A percentile compares a stretch with the other conserved stretches of the same genome.
These are phyloP conservation scores for Sander vitreus DNA, from an alignment of 2,113 vertebrate genomes.

Conservation along the genomic window DNA sequence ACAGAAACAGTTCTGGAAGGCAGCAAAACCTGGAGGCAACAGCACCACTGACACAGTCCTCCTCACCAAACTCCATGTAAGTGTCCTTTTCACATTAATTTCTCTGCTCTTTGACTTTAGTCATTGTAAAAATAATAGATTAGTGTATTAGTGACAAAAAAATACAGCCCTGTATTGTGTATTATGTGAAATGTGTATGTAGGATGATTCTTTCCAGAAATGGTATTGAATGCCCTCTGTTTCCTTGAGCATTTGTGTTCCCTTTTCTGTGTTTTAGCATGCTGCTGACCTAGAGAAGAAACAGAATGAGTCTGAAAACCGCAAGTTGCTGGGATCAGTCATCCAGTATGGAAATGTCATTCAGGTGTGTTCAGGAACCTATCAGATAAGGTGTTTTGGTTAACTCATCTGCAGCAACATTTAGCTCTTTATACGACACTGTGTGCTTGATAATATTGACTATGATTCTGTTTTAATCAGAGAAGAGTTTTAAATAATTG, in stretches of 20 bases:
- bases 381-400: constrained; percentile 40
- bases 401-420: constrained; percentile 15
- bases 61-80: constrained; percentile 95
- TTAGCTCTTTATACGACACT: neutral
- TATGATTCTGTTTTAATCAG: constrained; percentile 30
- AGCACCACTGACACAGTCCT: constrained; percentile 95
- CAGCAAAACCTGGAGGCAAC: constrained; percentile 96
- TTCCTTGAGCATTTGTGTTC: constrained; percentile 8
- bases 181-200: neutral
- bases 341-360: constrained; percentile 99
- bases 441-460: constrained; percentile 2
- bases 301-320: constrained; percentile 98
- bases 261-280: constrained; percentile 85
- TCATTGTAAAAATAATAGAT: neutral
- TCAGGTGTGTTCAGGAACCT: constrained; percentile 84
- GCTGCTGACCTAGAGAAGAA: constrained; percentile 99
- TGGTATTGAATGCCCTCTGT: neutral
- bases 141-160: neutral
- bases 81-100: neutral
- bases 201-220: neutral
- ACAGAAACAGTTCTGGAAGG: constrained; percentile 99
- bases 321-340: constrained; percentile 94
- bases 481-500: constrained; percentile 56
- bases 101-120: neutral
- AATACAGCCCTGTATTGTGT: neutral